Percentiles rank a stretch among this genome's conserved stretches.
Conservation (phyloP, 2,797 vertebrate genomes). For the Pantherophis alleghaniensis region DNA sequence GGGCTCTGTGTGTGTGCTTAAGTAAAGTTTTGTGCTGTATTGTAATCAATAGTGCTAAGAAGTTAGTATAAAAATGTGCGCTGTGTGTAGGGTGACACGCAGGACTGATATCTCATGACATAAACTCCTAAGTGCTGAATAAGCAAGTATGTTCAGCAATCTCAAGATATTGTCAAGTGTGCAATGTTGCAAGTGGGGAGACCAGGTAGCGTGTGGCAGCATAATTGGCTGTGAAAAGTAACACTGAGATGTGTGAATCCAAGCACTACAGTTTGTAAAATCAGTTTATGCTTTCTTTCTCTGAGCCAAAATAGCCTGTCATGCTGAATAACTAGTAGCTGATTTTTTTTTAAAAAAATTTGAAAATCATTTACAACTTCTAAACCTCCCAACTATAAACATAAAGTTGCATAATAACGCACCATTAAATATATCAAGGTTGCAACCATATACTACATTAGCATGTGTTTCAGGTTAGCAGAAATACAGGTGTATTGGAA, state of each 20-base stretch:
- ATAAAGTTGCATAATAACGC: background rate
- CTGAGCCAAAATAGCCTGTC: background rate
- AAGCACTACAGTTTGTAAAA: background rate
- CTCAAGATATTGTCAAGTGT: background rate
- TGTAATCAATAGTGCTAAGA: background rate
- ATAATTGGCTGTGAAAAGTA: background rate
- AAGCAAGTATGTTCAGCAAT: background rate
- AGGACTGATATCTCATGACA: background rate
- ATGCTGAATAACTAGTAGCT: background rate
- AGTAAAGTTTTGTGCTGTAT: background rate
- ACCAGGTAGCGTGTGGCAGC: background rate
- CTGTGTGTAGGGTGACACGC: background rate
- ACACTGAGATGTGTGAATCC: background rate
- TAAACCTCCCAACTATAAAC: background rate
- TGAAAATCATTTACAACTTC: background rate
- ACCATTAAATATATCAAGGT: background rate
- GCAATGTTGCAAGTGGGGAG: background rate
- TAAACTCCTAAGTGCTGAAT: background rate
- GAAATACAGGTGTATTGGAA: background rate
- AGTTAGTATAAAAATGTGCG: background rate
- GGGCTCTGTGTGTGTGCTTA: background rate
- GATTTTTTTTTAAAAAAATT: background rate
- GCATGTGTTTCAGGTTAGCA: background rate
- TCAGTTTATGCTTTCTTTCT: background rate
- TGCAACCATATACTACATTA: background rate